Base-by-base conservation (phyloP, 2,888 invertebrate genomes). In the Noctuana brunneofusca region DNA sequence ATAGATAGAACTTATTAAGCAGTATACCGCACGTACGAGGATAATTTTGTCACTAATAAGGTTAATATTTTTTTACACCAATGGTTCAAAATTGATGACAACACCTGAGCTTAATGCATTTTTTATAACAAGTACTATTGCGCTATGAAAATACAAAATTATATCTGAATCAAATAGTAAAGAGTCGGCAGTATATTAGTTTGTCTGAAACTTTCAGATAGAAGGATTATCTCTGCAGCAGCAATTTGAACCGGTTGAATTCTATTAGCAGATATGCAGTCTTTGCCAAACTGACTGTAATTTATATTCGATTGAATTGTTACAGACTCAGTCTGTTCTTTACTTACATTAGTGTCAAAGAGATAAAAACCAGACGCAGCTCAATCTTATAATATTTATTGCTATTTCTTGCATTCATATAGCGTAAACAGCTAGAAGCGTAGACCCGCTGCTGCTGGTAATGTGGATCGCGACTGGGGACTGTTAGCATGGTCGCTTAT, bases 311-410 rank as follows among this genome's bases (percentile, higher is more conserved):
- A 49, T 22, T 3, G 43, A 43, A 43, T 18, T 20, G 48, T 38
- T 38, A 38, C 14, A 16, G 14, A 14, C 20, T 5, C 24, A 24
- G 8, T 5, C 22, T 49, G 14, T 49, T 43, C 48, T 49, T 46
- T 20, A 49, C 24, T 9, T 18, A 49, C 48, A 49, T 49, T 24
- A 49, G 48, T n/a, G 48, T 24, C 48, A 24, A 49, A n/a, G 22
- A 8, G 24, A 49, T 49, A 24, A 49, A 49, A n/a, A 22, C 22
- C 48, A 49, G 48, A 24, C 14, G 8, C 24, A 24, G 24, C 41
- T 41, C n/a, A 41, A 16, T 41, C 16, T 41, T 41, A 41, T 41
- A 6, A 41, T 16, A 41, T 41, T 8, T 8, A 41, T 16, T 41
- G 41, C 41, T 41, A 20, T 20, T 43, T n/a, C n/a, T n/a, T n/a